Evolutionary conservation across 2,888 invertebrate species (phyloP), one percentile per base, ranked within the genome.

Genomic region (Entomobrya proxima): DNA sequence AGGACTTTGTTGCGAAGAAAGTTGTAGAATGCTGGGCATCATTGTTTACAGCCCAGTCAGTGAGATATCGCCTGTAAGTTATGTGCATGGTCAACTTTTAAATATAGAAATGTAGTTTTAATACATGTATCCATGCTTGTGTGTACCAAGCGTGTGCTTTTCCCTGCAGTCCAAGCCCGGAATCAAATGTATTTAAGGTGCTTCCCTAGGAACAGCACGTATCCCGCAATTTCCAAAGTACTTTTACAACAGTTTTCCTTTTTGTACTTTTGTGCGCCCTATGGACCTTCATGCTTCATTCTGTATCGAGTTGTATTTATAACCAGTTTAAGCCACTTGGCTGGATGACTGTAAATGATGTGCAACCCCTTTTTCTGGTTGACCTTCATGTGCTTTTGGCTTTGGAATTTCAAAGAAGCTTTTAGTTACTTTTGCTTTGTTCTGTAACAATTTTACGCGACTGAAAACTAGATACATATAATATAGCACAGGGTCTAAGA

Each of bases 21-120:
- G 92, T 97, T 0, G 92, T 93, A 67, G 93, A 93, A 82, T 97
- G 97, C 91, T 97, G 97, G 97, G 95, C 95, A 0, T 97, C 97
- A 0, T 94, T 96, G 88, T 97, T 94, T 91, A 93, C 95, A 0
- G 94, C 94, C 90, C 95, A 95, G 88, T 96, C 96, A 89, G 94
- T 96, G 0, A 94, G 94, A 89, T 97, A 97, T 91, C 93, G 96
- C 90, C 94, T 95, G 95, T 96, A 90, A 88, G 90, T 89, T 30
- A 52, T 7, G 58, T 67, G 44, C 50, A 58, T 55, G 21, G 55
- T 50, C 64, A 64, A 37, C 13, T 78, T 74, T 55, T 37, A 30
- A 55, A 75, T 55, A 55, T 37, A 55, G 18, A 64, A 80, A 47
- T 32, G 32, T 61, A 40, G n/a, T 27, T 21, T 6, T 35, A 35